phyloP scores from a whole-genome alignment of 92 coral and sea anemone species.

The Palythoa grandis region DNA sequence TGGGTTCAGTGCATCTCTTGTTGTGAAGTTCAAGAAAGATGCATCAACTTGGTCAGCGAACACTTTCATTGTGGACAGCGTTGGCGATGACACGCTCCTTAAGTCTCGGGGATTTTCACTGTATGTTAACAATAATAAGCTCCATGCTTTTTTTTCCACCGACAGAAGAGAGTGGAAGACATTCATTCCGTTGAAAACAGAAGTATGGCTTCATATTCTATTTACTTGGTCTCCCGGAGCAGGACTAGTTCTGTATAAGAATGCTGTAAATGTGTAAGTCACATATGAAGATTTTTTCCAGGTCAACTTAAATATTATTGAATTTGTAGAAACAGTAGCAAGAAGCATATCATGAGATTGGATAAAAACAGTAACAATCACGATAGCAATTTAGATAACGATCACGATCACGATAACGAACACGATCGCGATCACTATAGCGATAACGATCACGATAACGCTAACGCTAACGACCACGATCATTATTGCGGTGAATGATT shows the following conservation, averaged over 20 bases:
- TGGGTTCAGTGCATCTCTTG: conserved; percentile 81
- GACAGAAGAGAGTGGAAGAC: conserved; percentile 46
- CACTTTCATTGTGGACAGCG: conserved; percentile 76
- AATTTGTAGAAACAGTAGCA: background rate
- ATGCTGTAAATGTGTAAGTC: conserved; percentile 70
- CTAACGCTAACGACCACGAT: too few species aligned
- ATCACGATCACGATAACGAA: too few species aligned
- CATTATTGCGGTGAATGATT: background rate
- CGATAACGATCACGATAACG: too few species aligned
- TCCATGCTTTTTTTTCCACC: conserved; percentile 67
- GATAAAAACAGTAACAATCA: too few species aligned
- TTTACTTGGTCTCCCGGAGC: conserved; percentile 72
- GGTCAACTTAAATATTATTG: background rate
- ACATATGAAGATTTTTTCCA: background rate
- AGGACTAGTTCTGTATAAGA: conserved; percentile 61
- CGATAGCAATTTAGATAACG: too few species aligned
- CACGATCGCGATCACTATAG: too few species aligned
- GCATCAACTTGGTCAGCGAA: conserved; percentile 72
- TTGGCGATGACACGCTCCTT: conserved; percentile 10
- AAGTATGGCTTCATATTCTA: conserved; percentile 86
- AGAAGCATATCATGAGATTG: too few species aligned
- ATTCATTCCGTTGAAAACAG: conserved; percentile 53
- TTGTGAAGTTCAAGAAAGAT: conserved; percentile 69
- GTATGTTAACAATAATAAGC: conserved; percentile 56
- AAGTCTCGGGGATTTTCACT: conserved; percentile 81